Evolutionary conservation across 2,113 vertebrate genomes (phyloP), one percentile per base, ranked within the genome.

Genomic region (Pholis gunnellus): DNA sequence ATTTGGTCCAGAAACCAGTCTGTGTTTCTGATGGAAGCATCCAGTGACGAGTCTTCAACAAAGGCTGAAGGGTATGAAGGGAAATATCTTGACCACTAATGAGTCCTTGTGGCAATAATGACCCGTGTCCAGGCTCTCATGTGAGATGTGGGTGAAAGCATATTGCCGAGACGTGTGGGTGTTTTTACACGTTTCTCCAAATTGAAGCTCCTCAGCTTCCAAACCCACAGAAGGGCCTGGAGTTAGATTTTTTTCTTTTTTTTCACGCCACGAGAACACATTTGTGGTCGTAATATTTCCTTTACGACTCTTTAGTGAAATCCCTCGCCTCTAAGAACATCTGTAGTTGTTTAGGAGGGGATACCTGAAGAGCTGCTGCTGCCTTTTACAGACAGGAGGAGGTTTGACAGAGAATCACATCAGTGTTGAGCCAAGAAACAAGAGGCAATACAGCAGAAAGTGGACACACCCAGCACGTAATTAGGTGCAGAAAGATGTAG

Each of bases 241-340:
- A 84, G 60, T 71, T 52, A 17, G 60, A 48, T 27, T n/a, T 13
- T 38, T 59, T 64, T 42, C 22, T 36, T 71, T 67, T 71, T 67
- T 61, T 83, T 84, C 31, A 67, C 15, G n/a, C 76, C 72, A 67
- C 31, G 8, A 71, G 72, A 85, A 72, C 71, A 86, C 85, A 83
- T 86, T 85, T 85, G 81, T 25, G 87, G 85, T 88, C 2, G 6
- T 88, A 87, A 88, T 83, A 77, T 88, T 91, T 91, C 79, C 91
- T 91, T 29, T 79, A 69, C 64, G n/a, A 66, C 68, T 87, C 80
- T 66, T 65, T 36, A 48, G 71, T 70, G 75, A 87, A 81, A 79
- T 66, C 75, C 36, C 46, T 82, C 4, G 27, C 52, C 72, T 77
- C 65, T 44, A 15, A 66, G 67, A 69, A 84, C 90, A 86, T 84